Evolutionary conservation across 2,113 vertebrate species (phyloP).

Genomic region (Dunckerocampus dactyliophorus): DNA sequence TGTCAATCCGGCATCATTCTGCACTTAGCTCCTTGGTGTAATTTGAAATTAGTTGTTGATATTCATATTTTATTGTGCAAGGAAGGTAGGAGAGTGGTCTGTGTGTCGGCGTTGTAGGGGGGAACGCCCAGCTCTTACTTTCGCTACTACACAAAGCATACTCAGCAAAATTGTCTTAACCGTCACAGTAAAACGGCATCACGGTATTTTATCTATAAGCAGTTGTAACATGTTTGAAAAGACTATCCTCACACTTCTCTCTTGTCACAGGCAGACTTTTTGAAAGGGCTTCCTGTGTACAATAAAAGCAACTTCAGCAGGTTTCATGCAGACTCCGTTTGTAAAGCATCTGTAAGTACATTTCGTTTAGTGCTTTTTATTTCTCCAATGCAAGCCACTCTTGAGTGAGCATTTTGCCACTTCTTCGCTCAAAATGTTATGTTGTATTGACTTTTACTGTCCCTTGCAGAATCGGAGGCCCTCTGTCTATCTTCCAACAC

Average conservation of each 20-base stretch:
- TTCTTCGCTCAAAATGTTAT: neutral
- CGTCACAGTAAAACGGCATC: neutral
- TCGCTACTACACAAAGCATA: too few relatives aligned
- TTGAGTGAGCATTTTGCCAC: too few relatives aligned
- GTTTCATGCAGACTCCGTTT: constrained; percentile 96
- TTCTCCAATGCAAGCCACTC: neutral
- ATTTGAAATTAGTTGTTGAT: neutral
- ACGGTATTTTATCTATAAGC: neutral
- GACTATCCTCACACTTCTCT: neutral
- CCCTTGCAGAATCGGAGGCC: constrained; percentile 86
- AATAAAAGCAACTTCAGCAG: constrained; percentile 98
- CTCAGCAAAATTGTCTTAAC: too few relatives aligned
- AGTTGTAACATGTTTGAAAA: neutral
- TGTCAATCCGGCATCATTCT: constrained; percentile 31
- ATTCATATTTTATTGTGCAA: neutral
- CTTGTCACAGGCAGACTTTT: constrained; percentile 87
- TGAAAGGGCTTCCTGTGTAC: constrained; percentile 97
- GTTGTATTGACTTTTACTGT: neutral
- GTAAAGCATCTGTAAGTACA: constrained; percentile 93
- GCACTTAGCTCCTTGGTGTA: neutral
- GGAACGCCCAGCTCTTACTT: too few relatives aligned
- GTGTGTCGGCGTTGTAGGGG: neutral
- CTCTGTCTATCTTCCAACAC: constrained; percentile 93
- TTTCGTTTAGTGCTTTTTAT: neutral
- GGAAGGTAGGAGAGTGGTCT: neutral